Evolutionary conservation across 2,797 vertebrate species (phyloP).

Genomic region (Vespertilio murinus): DNA sequence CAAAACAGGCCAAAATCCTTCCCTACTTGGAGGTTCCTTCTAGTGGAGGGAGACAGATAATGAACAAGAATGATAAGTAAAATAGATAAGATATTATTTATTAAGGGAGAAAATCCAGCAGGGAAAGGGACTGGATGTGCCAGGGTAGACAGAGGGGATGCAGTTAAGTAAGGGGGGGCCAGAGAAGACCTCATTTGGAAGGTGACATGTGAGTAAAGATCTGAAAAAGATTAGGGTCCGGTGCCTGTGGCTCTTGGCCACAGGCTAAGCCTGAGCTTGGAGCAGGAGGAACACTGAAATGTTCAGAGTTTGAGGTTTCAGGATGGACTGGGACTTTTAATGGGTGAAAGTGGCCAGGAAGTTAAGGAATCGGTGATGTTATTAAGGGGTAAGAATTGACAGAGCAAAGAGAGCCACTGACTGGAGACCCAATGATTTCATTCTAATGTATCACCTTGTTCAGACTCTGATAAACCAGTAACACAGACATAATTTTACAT

Average conservation of each 20-base stretch:
- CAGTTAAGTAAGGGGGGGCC: background rate
- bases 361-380: background rate
- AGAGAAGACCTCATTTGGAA: background rate
- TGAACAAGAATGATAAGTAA: background rate
- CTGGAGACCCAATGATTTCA: background rate
- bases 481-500: background rate
- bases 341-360: background rate
- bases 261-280: background rate
- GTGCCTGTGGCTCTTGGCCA: background rate
- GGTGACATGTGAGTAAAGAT: background rate
- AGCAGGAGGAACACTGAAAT: background rate
- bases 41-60: background rate
- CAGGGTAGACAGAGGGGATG: background rate
- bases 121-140: background rate
- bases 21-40: background rate
- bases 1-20: background rate
- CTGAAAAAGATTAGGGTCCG: background rate
- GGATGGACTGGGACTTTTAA: background rate
- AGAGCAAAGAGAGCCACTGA: background rate
- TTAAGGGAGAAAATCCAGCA: slow-evolving; percentile 21
- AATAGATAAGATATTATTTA: background rate
- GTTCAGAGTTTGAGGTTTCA: background rate
- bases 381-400: background rate
- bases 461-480: slow-evolving; percentile 25
- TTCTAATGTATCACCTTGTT: background rate